Evolutionary conservation across 1,140 invertebrate genomes (phyloP).

Genomic region (Penaeus vannamei): DNA sequence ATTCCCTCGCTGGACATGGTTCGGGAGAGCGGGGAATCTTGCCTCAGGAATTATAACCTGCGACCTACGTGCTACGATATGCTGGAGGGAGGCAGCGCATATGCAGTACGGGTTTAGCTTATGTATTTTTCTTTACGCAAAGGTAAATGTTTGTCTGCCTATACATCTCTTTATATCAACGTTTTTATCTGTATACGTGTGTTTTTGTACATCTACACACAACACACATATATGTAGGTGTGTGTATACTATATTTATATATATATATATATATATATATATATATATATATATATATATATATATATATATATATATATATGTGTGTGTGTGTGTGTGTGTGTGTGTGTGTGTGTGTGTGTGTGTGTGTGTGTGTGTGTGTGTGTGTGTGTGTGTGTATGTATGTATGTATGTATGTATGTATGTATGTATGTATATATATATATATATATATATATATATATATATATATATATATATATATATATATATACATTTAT

Average conservation of each 20-base stretch:
- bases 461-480: not conserved
- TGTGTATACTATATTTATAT: not conserved
- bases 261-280: not conserved
- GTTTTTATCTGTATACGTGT: not conserved
- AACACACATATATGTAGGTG: too few relatives aligned
- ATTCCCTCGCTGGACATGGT: too few relatives aligned
- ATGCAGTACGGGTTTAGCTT: too few relatives aligned
- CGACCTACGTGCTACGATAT: too few relatives aligned
- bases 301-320: not conserved
- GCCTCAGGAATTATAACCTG: too few relatives aligned
- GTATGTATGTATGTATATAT: not conserved
- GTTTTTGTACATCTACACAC: too few relatives aligned
- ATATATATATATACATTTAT: not conserved
- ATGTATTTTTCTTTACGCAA: too few relatives aligned
- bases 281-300: constrained; percentile 10
- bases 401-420: not conserved
- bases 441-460: not conserved
- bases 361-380: not conserved
- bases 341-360: not conserved
- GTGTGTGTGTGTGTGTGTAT: not conserved
- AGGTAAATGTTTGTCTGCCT: too few relatives aligned
- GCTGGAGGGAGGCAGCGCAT: too few relatives aligned
- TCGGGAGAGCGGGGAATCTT: too few relatives aligned
- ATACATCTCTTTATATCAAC: too few relatives aligned
- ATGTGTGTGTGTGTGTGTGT: too few relatives aligned